Evolutionary conservation across 2,113 vertebrate species (phyloP), one percentile per base, ranked within the genome.

Genomic region (Grammomys surdaster): DNA sequence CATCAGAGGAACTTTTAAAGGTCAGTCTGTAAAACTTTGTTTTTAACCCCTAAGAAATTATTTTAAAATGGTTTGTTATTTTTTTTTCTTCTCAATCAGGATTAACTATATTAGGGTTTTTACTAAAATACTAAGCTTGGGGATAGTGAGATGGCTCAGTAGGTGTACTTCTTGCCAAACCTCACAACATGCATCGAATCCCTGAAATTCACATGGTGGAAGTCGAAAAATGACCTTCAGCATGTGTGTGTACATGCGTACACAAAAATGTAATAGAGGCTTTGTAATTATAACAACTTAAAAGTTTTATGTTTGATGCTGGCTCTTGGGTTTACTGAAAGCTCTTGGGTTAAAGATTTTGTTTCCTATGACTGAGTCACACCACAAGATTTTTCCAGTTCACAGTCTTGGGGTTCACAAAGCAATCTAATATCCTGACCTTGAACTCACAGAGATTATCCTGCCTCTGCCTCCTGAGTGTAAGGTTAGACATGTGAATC

Each of bases 1-100:
- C 99, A 98, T 99, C 99, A 96, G 99, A 99, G 98, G 99, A 99
- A 98, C 99, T 99, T 97, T 98, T 99, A 98, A 99, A 99, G 99
- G 99, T 99, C 96, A 97, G 99, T 96, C 78, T 76, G 43, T 65
- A 54, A 96, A 94, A 48, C 86, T 72, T 80, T 72, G 97, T 75
- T 92, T 94, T 82, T 94, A 86, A 81, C 1, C 16, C 2, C 48
- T 88, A 67, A 90, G 46, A 92, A 96, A 76, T 95, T 26, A 88
- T 92, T 95, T 91, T 84, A 88, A 63, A 89, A 8, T 80, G 60
- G 67, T 12, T 82, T 86, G 0, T 75, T 73, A 82, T 72, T 84
- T 51, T 73, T 76, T 94, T 94, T 31, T 96, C 33, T 93, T 90
- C 43, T 90, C 54, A 95, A 56, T 93, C 56, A 48, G 0, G 0